A percentile compares a stretch with the other conserved stretches of the same genome.
phyloP scores from a whole-genome alignment of 2,888 invertebrate genomes.

The Ochropleura plecta region DNA sequence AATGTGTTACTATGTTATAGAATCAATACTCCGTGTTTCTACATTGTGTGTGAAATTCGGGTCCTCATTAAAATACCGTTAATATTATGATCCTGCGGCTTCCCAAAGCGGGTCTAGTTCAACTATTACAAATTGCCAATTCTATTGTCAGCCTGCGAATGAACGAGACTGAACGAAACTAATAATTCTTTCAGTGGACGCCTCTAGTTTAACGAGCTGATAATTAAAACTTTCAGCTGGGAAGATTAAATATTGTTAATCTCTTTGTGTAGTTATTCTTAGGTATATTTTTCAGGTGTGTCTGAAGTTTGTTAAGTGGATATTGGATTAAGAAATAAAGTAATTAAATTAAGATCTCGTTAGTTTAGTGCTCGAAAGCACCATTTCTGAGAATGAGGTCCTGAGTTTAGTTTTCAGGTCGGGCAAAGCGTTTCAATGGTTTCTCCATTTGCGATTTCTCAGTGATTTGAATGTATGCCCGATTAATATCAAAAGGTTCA shows the following conservation, averaged over 20 bases:
- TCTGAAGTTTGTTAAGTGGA: slow-evolving; percentile 11
- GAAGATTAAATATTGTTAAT: slow-evolving; percentile 45
- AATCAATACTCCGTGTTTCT: not conserved
- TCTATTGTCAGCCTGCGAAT: slow-evolving; percentile 26
- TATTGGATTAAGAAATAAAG: slow-evolving; percentile 5
- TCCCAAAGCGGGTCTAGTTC: slow-evolving; percentile 12
- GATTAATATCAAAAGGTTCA: not conserved
- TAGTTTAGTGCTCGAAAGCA: not conserved
- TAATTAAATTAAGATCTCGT: not conserved
- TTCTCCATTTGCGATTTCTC: not conserved
- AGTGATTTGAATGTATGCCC: not conserved
- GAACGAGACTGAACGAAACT: slow-evolving; percentile 12
- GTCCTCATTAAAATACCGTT: slow-evolving; percentile 21
- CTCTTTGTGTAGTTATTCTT: slow-evolving; percentile 21
- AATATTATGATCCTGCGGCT: slow-evolving; percentile 34
- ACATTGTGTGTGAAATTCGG: slow-evolving; percentile 17
- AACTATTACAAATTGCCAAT: slow-evolving; percentile 47
- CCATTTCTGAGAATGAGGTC: not conserved
- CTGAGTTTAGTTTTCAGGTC: not conserved
- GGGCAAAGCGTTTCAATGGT: not conserved
- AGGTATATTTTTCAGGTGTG: slow-evolving; percentile 25
- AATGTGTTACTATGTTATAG: not conserved
- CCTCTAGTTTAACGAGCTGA: slow-evolving; percentile 42
- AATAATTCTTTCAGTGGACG: slow-evolving; percentile 44
- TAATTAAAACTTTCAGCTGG: slow-evolving; percentile 55